Evolutionary conservation across 2,888 invertebrate genomes (phyloP).

Genomic region (Nesidiocoris tenuis): DNA sequence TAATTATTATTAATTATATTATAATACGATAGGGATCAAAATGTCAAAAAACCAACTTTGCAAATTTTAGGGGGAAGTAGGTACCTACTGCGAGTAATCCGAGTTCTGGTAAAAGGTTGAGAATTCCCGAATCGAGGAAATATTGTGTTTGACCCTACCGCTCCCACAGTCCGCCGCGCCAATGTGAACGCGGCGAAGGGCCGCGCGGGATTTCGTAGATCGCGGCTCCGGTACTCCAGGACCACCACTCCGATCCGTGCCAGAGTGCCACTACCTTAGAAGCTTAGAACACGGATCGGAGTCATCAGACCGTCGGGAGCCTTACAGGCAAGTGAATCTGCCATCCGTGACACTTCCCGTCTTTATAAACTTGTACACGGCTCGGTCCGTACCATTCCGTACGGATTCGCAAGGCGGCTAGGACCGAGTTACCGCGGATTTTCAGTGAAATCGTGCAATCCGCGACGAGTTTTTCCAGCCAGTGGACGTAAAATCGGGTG

Average conservation of each 20-base stretch:
- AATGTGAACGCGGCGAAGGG: neutral
- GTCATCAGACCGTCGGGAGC: neutral
- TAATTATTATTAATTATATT: no score
- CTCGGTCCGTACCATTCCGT: neutral
- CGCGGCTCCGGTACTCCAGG: neutral
- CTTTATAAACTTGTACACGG: conserved; percentile 1
- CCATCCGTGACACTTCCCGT: conserved; percentile 26
- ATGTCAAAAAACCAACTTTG: no score
- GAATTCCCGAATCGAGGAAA: no score
- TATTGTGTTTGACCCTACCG: no score
- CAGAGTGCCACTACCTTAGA: neutral
- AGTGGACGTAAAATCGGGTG: neutral
- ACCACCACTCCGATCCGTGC: neutral
- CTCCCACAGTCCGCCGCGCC: neutral
- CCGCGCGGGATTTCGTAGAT: neutral
- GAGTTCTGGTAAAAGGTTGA: no score
- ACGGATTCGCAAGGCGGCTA: neutral
- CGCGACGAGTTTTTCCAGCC: neutral
- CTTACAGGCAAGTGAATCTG: neutral
- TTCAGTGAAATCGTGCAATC: no score
- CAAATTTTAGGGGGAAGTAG: no score
- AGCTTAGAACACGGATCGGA: neutral
- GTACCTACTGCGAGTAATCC: no score
- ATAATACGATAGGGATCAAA: no score
- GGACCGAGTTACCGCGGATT: neutral